Conservation (phyloP, 2,888 invertebrate species). For the Gibbula magus region DNA sequence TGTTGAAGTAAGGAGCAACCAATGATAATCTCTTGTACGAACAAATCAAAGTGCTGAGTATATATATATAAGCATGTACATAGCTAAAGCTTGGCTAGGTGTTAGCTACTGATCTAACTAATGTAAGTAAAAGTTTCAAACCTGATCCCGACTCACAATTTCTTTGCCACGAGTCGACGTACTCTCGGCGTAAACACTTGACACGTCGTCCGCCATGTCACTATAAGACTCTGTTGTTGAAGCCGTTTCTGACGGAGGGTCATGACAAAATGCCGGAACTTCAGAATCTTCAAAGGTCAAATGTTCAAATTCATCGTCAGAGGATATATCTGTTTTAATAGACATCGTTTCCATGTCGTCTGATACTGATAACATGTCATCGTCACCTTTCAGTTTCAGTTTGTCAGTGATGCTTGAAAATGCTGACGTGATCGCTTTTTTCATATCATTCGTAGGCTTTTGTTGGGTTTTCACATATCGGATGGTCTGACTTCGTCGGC, state of each 20-base stretch:
- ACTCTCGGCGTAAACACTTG: conserved; percentile 64
- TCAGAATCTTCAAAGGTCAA: conserved; percentile 75
- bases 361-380: conserved; percentile 51
- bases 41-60: not conserved
- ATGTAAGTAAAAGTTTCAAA: too few species aligned
- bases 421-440: conserved; percentile 89
- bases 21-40: not conserved
- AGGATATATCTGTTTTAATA: conserved; percentile 87
- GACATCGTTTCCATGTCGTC: conserved; percentile 86
- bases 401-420: conserved; percentile 85
- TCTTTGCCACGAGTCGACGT: conserved; percentile 61
- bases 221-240: conserved; percentile 55
- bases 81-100: too few species aligned
- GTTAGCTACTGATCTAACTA: too few species aligned
- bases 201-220: conserved; percentile 52
- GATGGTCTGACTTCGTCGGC: conserved; percentile 3
- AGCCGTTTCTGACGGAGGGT: conserved; percentile 75
- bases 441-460: conserved; percentile 78
- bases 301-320: conserved; percentile 90
- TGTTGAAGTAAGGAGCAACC: not conserved
- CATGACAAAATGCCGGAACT: conserved; percentile 79
- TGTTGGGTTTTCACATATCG: not conserved
- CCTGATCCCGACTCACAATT: conserved; percentile 44
- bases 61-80: too few species aligned
- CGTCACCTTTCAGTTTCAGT: conserved; percentile 64